Evolutionary conservation across 2,888 invertebrate species (phyloP).

Genomic region (Heteromyza rotundicornis): DNA sequence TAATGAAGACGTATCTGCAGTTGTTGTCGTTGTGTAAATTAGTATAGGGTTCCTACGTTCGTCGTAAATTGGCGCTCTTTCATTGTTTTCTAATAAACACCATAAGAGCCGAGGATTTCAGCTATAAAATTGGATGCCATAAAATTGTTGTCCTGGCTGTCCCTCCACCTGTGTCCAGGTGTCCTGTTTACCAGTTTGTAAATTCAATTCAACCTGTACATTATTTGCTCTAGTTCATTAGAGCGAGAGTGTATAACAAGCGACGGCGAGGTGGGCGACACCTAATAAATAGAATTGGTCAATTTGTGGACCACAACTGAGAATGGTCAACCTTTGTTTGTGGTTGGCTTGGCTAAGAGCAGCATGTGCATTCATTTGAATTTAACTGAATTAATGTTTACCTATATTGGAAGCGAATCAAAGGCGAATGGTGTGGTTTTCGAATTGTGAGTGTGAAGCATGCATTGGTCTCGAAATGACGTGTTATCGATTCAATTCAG

Average conservation of each 20-base stretch:
- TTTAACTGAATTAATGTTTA: too few relatives aligned
- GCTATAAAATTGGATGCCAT: neutral
- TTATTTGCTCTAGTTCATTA: slow-evolving; percentile 26
- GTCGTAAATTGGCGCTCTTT: slow-evolving; percentile 22
- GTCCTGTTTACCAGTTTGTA: slow-evolving; percentile 24
- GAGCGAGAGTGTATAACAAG: neutral
- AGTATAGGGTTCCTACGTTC: slow-evolving; percentile 1
- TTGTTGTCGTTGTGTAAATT: slow-evolving; percentile 6
- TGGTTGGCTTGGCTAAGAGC: too few relatives aligned
- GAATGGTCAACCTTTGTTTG: too few relatives aligned
- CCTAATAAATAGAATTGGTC: slow-evolving; percentile 13
- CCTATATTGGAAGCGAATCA: too few relatives aligned
- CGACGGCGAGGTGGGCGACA: neutral
- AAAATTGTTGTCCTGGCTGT: neutral
- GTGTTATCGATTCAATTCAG: too few relatives aligned
- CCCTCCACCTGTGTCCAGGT: neutral
- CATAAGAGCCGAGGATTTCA: neutral
- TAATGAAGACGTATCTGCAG: slow-evolving; percentile 16
- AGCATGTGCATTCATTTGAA: too few relatives aligned
- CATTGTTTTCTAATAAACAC: slow-evolving; percentile 4
- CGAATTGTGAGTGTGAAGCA: too few relatives aligned
- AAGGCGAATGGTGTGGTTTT: too few relatives aligned
- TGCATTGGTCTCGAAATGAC: too few relatives aligned
- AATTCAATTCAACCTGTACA: slow-evolving; percentile 33
- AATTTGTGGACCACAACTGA: slow-evolving; percentile 11